Percentiles rank a stretch among this genome's conserved stretches.
Evolutionary conservation across 2,113 vertebrate genomes (phyloP).

Genomic region (Smithornis capensis): DNA sequence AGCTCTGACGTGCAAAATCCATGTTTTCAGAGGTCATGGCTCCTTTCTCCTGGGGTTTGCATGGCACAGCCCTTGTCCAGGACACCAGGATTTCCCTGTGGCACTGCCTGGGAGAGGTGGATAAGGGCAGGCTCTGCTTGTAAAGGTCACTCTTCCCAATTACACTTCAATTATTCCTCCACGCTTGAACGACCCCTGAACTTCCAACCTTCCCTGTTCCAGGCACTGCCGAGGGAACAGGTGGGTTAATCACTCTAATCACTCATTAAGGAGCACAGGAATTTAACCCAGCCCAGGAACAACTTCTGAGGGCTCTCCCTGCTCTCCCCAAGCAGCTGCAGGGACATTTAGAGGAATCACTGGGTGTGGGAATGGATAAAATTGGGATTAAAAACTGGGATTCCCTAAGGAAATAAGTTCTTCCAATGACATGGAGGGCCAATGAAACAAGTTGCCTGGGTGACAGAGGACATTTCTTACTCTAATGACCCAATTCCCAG

Average conservation of each 20-base stretch:
- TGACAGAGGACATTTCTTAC: background rate
- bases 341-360: accelerated
- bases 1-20: accelerated
- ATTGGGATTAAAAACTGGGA: background rate
- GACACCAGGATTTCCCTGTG: background rate
- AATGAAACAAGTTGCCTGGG: background rate
- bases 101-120: background rate
- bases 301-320: background rate
- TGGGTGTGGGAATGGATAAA: background rate
- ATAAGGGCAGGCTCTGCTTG: background rate
- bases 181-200: background rate
- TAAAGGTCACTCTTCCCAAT: background rate
- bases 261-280: background rate
- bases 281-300: background rate
- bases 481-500: background rate
- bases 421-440: background rate
- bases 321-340: background rate
- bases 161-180: background rate
- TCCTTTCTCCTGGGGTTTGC: no score
- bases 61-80: background rate
- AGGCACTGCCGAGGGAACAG: background rate
- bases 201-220: background rate
- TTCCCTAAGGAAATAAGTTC: background rate
- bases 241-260: background rate
- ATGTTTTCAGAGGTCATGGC: accelerated